Base-by-base conservation (phyloP, 2,888 invertebrate genomes). In the Nycteola revayana region DNA sequence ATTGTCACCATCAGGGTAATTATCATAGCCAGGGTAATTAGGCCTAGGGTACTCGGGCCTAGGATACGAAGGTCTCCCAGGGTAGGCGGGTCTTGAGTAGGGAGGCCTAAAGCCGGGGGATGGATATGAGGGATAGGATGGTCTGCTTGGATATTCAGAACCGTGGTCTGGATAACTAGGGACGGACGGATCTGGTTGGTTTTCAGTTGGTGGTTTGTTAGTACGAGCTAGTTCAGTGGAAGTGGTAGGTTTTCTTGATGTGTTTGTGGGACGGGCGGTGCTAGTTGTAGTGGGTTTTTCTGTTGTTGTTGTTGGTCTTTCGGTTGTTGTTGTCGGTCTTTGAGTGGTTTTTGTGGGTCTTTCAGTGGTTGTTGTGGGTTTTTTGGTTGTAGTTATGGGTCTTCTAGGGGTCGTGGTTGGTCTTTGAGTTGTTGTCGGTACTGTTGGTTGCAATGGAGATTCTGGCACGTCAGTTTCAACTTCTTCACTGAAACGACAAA, bases 401-500 rank as follows among this genome's bases (percentile, higher is more conserved):
- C 21, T 21, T 21, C 7, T 27, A 0, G 35, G 42, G 3, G 55
- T 47, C 0, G 49, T 42, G 1, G 40, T 33, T 4, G 42, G 28
- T 5, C 33, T 42, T 21, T 37, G 10, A 0, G 49, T 28, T 7
- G 49, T 42, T 10, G 55, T 39, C 5, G 41, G 42, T 3, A 35
- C 21, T 7, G 46, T 39, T 7, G 54, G 42, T 8, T 36, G 39
- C 6, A 52, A 36, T n/a, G 36, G 39, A 5, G 53, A 36, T 7
- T 44, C 47, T 32, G 53, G 49, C 10, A 33, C 49, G 25, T 36
- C 41, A 17, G 39, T 48, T 8, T 59, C 35, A 36, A 66, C 69
- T 5, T 72, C 76, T 48, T 79, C 79, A 7, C 79, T 79, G 62
- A n/a, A 14, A 14, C 14, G 5, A 14, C 14, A 14, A 14, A 14